These are phyloP conservation scores for Eulithis testata DNA, from an alignment of 2,888 invertebrate genomes.

Conservation along the genomic window DNA sequence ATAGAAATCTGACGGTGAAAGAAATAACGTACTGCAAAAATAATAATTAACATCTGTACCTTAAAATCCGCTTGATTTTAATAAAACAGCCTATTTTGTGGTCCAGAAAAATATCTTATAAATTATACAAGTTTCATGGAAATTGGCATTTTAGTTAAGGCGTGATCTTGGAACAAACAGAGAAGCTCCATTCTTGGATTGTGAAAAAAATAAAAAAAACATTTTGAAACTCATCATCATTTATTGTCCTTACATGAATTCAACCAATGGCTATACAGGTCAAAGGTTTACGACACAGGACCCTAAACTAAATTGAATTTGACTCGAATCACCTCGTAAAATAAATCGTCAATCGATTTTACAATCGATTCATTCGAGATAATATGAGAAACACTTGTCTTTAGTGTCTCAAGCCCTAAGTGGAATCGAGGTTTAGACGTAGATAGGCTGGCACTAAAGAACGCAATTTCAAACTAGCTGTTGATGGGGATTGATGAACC, in stretches of 20 bases:
- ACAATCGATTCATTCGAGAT: constrained; percentile 60
- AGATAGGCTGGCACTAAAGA: constrained; percentile 23
- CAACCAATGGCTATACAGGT: constrained; percentile 61
- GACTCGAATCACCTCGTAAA: constrained; percentile 76
- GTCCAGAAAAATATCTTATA: too few species aligned
- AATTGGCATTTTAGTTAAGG: too few species aligned
- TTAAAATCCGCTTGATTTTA: too few species aligned
- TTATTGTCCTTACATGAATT: constrained; percentile 54
- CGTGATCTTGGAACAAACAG: not conserved
- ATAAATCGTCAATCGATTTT: constrained; percentile 62
- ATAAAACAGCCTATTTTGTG: too few species aligned
- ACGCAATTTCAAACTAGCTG: constrained; percentile 26
- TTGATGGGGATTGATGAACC: not conserved
- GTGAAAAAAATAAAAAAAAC: too few species aligned
- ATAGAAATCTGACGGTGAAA: too few species aligned
- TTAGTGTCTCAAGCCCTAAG: constrained; percentile 45
- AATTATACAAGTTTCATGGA: too few species aligned
- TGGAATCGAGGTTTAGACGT: constrained; percentile 32
- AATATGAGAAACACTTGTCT: constrained; percentile 50
- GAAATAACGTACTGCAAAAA: too few species aligned
- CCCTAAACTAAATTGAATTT: constrained; percentile 80
- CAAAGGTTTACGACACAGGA: constrained; percentile 74
- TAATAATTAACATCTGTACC: too few species aligned
- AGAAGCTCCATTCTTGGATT: too few species aligned
- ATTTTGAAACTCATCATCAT: constrained; percentile 42